Evolutionary conservation across 2,113 vertebrate species (phyloP), one percentile per base, ranked within the genome.

Genomic region (Apistogramma diplotaenia): DNA sequence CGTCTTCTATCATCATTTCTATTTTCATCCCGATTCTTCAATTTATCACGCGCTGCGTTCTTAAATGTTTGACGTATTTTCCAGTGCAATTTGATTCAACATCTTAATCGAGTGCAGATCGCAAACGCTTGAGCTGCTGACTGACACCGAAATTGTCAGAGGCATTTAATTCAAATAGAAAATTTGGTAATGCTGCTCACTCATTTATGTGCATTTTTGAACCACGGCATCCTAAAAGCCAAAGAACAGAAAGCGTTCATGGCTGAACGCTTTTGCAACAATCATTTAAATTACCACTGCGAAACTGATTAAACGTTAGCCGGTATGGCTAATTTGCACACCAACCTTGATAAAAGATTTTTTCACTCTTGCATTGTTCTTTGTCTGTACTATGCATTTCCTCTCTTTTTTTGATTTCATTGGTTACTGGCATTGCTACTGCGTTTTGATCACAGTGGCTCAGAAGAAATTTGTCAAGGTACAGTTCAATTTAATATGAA

Each of bases 41-140:
- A 58, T 84, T 77, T 72, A 77, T 79, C n/a, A 56, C 21, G 40
- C n/a, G n/a, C 21, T 1, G 0, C 18, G 25, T 55, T 21, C 21
- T 40, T 76, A 23, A 74, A 67, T 12, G 19, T 59, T 61, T 76
- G 15, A 49, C n/a, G 23, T 56, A 25, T 81, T 86, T 78, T 55
- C 31, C 40, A 37, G 43, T 10, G n/a, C 21, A 74, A 74, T 55
- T 49, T 19, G 73, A 25, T 77, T 56, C 59, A 72, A 49, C 13
- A 16, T 84, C 7, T 76, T 21, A 67, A 77, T 77, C 9, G 53
- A 29, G 19, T 81, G 7, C 21, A 72, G 27, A 58, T 73, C 27
- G 35, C 16, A 80, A 72, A 86, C 3, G 15, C 53, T 60, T 19
- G 8, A 62, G 21, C 51, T 40, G 67, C 74, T 25, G 55, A 83